Evolutionary conservation across 37 sponge, comb jelly and placozoan genomes (phyloP).

Genomic region (Axinella damicornis): DNA sequence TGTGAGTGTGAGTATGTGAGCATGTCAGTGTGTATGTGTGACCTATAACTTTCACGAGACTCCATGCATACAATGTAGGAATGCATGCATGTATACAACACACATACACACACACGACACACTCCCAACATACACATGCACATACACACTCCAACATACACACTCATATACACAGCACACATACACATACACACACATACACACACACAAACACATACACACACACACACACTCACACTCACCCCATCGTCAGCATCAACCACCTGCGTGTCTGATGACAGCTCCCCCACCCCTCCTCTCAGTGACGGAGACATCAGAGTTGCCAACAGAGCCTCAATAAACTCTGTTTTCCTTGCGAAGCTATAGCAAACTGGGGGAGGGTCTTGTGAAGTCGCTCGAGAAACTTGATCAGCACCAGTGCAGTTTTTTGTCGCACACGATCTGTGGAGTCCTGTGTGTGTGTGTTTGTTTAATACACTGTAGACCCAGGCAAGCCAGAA

Average conservation of each 20-base stretch:
- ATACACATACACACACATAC: background rate
- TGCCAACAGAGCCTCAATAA: conserved; percentile 79
- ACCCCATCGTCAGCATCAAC: background rate
- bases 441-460: background rate
- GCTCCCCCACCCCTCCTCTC: too few species aligned
- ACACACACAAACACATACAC: background rate
- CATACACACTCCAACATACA: background rate
- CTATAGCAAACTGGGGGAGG: conserved; percentile 70
- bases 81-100: background rate
- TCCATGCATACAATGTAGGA: too few species aligned
- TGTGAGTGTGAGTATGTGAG: background rate
- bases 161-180: too few species aligned
- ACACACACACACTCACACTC: conserved; percentile 5
- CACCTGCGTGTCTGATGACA: background rate
- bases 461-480: conserved; percentile 8
- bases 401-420: conserved; percentile 78
- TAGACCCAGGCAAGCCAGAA: too few species aligned
- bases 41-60: too few species aligned
- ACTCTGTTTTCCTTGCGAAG: conserved; percentile 40
- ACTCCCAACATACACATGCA: too few species aligned
- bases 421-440: conserved; percentile 14
- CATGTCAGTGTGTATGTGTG: too few species aligned
- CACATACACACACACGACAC: background rate
- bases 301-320: conserved; percentile 75
- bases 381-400: conserved; percentile 63